These are phyloP conservation scores for Schrankia costaestrigalis DNA, from an alignment of 2,888 invertebrate genomes.

Conservation along the genomic window DNA sequence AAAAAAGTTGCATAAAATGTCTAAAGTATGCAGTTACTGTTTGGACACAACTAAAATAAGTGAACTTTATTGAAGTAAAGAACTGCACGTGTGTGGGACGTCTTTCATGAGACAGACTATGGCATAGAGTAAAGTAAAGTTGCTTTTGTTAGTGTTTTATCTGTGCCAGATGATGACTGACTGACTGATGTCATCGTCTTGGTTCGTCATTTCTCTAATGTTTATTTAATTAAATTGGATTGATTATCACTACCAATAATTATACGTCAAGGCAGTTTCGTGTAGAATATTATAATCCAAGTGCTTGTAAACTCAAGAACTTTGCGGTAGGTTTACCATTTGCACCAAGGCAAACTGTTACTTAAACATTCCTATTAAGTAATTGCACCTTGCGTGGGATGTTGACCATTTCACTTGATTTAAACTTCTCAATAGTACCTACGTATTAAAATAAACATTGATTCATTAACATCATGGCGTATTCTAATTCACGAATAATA, in stretches of 20 bases:
- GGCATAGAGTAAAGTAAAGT: too few relatives aligned
- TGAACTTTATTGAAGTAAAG: too few relatives aligned
- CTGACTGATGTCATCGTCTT: conserved; percentile 58
- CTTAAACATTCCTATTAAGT: conserved; percentile 46
- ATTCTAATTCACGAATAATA: not conserved
- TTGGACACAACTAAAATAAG: too few relatives aligned
- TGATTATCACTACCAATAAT: conserved; percentile 13
- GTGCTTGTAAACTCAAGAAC: conserved; percentile 40
- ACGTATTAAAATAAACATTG: not conserved
- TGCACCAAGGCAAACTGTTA: conserved; percentile 39
- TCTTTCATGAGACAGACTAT: too few relatives aligned
- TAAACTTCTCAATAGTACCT: conserved; percentile 12
- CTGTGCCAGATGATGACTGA: too few relatives aligned
- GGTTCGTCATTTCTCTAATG: conserved; percentile 24
- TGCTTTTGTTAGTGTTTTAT: too few relatives aligned
- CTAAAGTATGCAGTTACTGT: too few relatives aligned
- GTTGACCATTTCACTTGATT: conserved; percentile 46
- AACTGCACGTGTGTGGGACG: too few relatives aligned
- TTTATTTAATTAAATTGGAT: conserved; percentile 26
- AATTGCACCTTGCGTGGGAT: conserved; percentile 68
- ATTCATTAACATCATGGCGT: not conserved
- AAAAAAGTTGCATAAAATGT: too few relatives aligned
- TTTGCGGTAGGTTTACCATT: conserved; percentile 46
- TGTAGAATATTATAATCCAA: conserved; percentile 12
- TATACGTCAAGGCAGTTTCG: conserved; percentile 12